Percentiles rank a stretch among this genome's conserved stretches.
phyloP scores from a whole-genome alignment of 2,113 vertebrate genomes.

The Oreochromis aureus region DNA sequence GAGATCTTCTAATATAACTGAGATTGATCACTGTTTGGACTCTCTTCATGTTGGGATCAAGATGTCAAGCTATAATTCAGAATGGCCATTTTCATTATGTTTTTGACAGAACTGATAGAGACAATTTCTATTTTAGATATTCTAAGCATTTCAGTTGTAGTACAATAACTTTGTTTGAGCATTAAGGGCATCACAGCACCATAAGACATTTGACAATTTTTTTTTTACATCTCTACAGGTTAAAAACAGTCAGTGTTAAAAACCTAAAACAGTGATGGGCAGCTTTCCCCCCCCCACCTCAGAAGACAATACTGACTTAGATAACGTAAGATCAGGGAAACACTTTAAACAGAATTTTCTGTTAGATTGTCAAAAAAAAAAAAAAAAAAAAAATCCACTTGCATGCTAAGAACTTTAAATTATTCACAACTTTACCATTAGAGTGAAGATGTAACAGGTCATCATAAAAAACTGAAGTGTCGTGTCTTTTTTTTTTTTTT shows the following conservation, averaged over 20 bases:
- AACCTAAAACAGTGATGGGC: background rate
- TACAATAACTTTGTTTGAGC: background rate
- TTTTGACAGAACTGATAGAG: background rate
- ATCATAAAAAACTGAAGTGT: background rate
- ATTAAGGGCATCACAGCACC: background rate
- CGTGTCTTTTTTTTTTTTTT: background rate
- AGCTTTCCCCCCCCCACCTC: background rate
- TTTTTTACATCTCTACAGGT: rapidly evolving
- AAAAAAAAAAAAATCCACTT: background rate
- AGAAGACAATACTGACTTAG: background rate
- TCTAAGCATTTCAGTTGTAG: background rate
- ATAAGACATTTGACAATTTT: background rate
- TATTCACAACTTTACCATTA: background rate
- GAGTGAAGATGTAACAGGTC: background rate
- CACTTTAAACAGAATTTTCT: background rate
- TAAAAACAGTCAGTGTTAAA: background rate
- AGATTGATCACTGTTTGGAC: background rate
- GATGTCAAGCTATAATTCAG: background rate
- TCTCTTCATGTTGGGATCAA: background rate
- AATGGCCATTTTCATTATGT: background rate
- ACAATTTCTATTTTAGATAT: background rate
- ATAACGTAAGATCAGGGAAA: rapidly evolving
- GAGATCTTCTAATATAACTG: background rate
- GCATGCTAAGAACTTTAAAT: background rate
- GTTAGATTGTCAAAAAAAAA: background rate